Base-by-base conservation (phyloP, 1,140 invertebrate species). In the Drosophila quadrilineata region DNA sequence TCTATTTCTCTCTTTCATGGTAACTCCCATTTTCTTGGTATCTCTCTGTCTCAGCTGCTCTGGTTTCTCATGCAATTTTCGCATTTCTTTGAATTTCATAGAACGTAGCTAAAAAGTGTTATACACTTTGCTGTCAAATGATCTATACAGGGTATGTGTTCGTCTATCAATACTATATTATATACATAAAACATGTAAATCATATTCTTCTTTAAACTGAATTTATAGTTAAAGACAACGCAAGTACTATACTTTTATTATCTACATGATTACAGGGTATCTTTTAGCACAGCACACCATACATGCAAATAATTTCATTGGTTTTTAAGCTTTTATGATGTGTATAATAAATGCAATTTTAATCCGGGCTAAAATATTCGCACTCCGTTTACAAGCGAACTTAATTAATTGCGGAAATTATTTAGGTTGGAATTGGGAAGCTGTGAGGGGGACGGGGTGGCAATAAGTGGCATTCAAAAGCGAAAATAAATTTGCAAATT, bases 1-100 rank as follows among this genome's bases (percentile, higher is more conserved):
- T n/a, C 9, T 46, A 3, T n/a, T 10, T 19, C 24, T 12, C 8
- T 9, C 5, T 6, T 4, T 40, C 8, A n/a, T 19, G 2, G 12
- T 24, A 10, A 16, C 9, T 33, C 5, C 8, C 10, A 22, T 43
- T 12, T 12, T 40, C 45, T 43, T 3, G 8, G n/a, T n/a, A n/a
- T n/a, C 19, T 56, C 19, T 24, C 19, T 31, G 8, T 22, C 14
- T 49, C 8, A 6, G 24, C 29, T 60, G 16, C 16, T 50, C 52
- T 60, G n/a, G n/a, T n/a, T n/a, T n/a, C n/a, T 49, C 59, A 60
- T n/a, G 41, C 26, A 72, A 64, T 64, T 60, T 77, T n/a, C n/a
- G 24, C 49, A 73, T 77, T 58, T 54, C 65, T 73, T 73, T n/a
- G n/a, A 50, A 62, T 73, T 77, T 57, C 50, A 59, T 46, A 59